phyloP scores from a whole-genome alignment of 2,888 invertebrate genomes.

The Gibbula magus region DNA sequence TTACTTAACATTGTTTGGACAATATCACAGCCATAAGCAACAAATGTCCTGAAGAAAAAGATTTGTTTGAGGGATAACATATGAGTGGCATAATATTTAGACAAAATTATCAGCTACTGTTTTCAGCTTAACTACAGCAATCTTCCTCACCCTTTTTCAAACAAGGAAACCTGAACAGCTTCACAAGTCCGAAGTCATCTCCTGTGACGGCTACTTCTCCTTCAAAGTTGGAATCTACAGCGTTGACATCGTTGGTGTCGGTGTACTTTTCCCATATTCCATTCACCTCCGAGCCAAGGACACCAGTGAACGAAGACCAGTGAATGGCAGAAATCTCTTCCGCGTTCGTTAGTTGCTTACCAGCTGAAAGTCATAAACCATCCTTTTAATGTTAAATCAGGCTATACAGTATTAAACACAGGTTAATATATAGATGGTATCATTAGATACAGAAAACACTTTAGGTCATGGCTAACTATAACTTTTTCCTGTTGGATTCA shows the following conservation, averaged over 20 bases:
- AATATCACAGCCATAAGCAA: no score
- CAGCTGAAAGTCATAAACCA: constrained; percentile 52
- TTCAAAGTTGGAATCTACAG: constrained; percentile 71
- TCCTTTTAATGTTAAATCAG: neutral
- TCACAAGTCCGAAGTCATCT: constrained; percentile 75
- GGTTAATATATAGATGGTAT: neutral
- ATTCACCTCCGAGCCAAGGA: constrained; percentile 73
- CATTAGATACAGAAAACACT: neutral
- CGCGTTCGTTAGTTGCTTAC: constrained; percentile 72
- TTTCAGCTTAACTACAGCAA: no score
- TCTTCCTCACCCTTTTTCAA: constrained; percentile 70
- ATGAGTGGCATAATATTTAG: no score
- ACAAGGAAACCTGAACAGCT: constrained; percentile 74
- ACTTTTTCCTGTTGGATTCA: no score
- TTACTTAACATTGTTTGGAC: no score
- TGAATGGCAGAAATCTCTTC: constrained; percentile 71
- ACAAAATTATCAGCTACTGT: no score
- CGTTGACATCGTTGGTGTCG: constrained; percentile 75
- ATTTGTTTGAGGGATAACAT: no score
- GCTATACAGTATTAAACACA: neutral
- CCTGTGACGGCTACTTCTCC: constrained; percentile 71
- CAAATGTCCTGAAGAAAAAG: no score
- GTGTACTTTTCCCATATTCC: constrained; percentile 76
- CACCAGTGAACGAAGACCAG: constrained; percentile 74
- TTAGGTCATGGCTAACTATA: neutral